These are phyloP conservation scores for Heliopora coerulea DNA, from an alignment of 92 coral and sea anemone species.

Conservation along the genomic window DNA sequence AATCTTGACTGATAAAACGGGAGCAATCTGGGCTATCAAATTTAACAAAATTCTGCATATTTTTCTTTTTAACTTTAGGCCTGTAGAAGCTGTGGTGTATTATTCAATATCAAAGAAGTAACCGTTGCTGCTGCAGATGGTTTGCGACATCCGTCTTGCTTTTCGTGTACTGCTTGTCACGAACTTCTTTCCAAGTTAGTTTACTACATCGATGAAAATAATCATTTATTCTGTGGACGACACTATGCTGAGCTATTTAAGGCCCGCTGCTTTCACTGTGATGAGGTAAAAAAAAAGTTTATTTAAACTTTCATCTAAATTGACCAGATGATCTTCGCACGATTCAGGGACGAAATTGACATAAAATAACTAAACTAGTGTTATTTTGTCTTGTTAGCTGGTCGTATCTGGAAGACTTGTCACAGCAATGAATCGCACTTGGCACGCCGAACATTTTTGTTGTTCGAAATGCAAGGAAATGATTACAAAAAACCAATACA, in stretches of 20 bases:
- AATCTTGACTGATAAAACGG: no score
- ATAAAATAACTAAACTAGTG: no score
- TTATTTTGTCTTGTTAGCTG: slow-evolving; percentile 63
- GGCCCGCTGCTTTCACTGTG: slow-evolving; percentile 97
- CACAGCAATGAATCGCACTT: slow-evolving; percentile 83
- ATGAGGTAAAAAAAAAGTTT: slow-evolving; percentile 61
- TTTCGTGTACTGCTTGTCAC: slow-evolving; percentile 83
- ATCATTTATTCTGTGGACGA: slow-evolving; percentile 86
- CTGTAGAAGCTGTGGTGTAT: slow-evolving; percentile 71
- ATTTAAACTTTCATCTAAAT: no score
- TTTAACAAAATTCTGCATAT: no score
- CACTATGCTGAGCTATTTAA: slow-evolving; percentile 92
- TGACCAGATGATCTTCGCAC: no score
- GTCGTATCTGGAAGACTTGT: slow-evolving; percentile 84
- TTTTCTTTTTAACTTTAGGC: slow-evolving; percentile 52
- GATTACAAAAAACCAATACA: slow-evolving; percentile 62
- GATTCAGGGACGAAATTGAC: no score
- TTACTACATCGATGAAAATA: slow-evolving; percentile 78
- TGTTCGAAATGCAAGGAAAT: slow-evolving; percentile 85
- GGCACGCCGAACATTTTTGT: slow-evolving; percentile 96
- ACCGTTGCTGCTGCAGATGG: slow-evolving; percentile 84
- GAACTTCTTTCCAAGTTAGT: slow-evolving; percentile 80
- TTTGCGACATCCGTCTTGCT: slow-evolving; percentile 98
- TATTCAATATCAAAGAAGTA: slow-evolving; percentile 66
- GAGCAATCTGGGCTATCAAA: no score